Evolutionary conservation across 2,888 invertebrate genomes (phyloP), one percentile per base, ranked within the genome.

Genomic region (Didymodactylos carnosus): DNA sequence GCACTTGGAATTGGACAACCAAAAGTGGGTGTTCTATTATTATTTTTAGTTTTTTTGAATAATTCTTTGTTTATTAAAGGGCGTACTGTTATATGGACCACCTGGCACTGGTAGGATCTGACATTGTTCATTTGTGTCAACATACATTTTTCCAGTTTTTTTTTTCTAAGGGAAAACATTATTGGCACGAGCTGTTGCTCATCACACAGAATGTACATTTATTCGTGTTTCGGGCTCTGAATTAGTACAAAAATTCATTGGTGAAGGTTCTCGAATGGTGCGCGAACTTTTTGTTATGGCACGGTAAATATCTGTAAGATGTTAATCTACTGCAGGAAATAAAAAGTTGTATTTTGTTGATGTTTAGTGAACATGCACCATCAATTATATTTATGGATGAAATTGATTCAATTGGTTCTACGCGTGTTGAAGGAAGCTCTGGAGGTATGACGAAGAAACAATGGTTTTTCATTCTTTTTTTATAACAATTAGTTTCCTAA

Each of bases 341-440:
- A 2, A 49, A n/a, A n/a, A n/a, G n/a, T n/a, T n/a, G n/a, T n/a
- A n/a, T n/a, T n/a, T n/a, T n/a, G n/a, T 13, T 11, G 8, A 23
- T 8, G 3, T 49, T 23, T 25, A 88, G 95, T 80, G 97, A 99
- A 83, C 97, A 98, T 85, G 95, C 98, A 0, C 98, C 98, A 0
- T 97, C 97, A 0, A 99, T 99, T 76, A 99, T 98, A 79, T 98
- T 98, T 85, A 98, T 99, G 98, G 98, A 98, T 82, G 97, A 98
- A 87, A 98, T 98, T 78, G 98, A 98, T 86, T 97, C 97, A 0
- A 99, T 98, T 82, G 98, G 98, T 75, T 97, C 97, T 0, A 93
- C 95, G 35, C 89, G 98, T 82, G 92, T 99, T 78, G 98, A 98
- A 83, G 92, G 94, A 14, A 95, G 95, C 62, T 94, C 94, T 70